Base-by-base conservation (phyloP, 2,797 vertebrate genomes). In the Pempheris klunzingeri region DNA sequence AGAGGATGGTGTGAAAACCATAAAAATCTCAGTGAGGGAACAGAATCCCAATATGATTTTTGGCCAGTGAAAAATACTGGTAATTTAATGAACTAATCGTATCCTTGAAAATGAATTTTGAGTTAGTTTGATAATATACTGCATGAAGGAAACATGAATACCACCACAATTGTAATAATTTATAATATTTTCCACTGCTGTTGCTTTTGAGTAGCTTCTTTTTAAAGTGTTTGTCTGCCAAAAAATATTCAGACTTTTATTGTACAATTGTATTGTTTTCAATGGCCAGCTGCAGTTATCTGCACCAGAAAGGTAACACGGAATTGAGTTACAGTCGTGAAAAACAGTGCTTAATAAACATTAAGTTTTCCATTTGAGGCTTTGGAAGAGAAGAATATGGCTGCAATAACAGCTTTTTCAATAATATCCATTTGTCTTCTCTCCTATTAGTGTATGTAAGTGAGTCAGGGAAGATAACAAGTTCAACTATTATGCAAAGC, bases 351-450 rank as follows among this genome's bases (percentile, higher is more conserved):
- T 30, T 24, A 50, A 50, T 39, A 65, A 74, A 57, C 66, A 34
- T 58, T 34, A 82, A 64, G 47, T 17, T 30, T 49, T 61, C 50
- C 44, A 71, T 83, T 55, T 70, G 49, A 53, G 58, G 36, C 58
- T 53, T 14, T 34, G 57, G 39, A 63, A 43, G 7, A 61, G 15
- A 52, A 39, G 41, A 47, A 28, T 64, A 3, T 0, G 43, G n/a
- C 11, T n/a, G 4, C 15, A 43, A 15, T 44, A 39, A 30, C 39
- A 60, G 8, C 36, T 28, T 39, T 62, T 67, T 36, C 8, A 28
- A 65, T 61, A 18, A 44, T 74, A 67, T 47, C 26, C 26, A 30
- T 54, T 55, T 52, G 8, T 72, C 53, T 69, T 18, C 20, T 57
- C 47, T 69, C 38, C 39, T 26, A 18, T 44, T 69, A 59, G 38